Percentiles rank a stretch among this genome's conserved stretches.
Evolutionary conservation across 2,797 vertebrate species (phyloP).

Genomic region (Pangasius djambal): DNA sequence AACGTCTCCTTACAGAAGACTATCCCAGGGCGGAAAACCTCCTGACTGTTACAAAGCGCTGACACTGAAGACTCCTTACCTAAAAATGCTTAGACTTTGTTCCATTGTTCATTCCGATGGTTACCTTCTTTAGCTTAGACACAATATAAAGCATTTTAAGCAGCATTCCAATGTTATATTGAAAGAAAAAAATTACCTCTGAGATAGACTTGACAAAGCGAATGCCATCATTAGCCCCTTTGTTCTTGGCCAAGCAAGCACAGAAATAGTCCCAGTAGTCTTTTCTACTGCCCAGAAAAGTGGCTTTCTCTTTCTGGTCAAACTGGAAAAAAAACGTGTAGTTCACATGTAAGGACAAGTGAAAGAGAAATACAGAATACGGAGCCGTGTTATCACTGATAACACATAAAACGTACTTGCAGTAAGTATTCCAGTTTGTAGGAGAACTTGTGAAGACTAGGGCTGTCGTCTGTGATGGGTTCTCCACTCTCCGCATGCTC

Average conservation of each 20-base stretch:
- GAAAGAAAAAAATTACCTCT: slow-evolving; percentile 79
- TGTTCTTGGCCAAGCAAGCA: slow-evolving; percentile 92
- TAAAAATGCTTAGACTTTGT: not conserved
- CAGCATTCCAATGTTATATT: not conserved
- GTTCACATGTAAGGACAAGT: not conserved
- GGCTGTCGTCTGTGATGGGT: slow-evolving; percentile 90
- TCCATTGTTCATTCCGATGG: not conserved
- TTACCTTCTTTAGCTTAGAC: not conserved
- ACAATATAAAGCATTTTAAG: not conserved
- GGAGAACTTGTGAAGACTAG: slow-evolving; percentile 91
- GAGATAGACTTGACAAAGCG: slow-evolving; percentile 95
- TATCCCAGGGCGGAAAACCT: not conserved
- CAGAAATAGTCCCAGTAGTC: slow-evolving; percentile 99
- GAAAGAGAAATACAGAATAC: slow-evolving; percentile 7
- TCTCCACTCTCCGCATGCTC: slow-evolving; percentile 88
- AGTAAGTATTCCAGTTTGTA: slow-evolving; percentile 95
- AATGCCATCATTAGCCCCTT: slow-evolving; percentile 94
- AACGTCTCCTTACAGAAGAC: not conserved
- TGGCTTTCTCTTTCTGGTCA: slow-evolving; percentile 94
- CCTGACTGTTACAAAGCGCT: not conserved
- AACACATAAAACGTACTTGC: slow-evolving; percentile 76
- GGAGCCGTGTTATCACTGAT: not conserved
- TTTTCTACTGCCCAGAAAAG: slow-evolving; percentile 89
- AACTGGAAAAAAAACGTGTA: slow-evolving; percentile 74
- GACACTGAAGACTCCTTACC: not conserved